These are phyloP conservation scores for Zosterops pallidus DNA, from an alignment of 2,113 vertebrate species.

Conservation along the genomic window DNA sequence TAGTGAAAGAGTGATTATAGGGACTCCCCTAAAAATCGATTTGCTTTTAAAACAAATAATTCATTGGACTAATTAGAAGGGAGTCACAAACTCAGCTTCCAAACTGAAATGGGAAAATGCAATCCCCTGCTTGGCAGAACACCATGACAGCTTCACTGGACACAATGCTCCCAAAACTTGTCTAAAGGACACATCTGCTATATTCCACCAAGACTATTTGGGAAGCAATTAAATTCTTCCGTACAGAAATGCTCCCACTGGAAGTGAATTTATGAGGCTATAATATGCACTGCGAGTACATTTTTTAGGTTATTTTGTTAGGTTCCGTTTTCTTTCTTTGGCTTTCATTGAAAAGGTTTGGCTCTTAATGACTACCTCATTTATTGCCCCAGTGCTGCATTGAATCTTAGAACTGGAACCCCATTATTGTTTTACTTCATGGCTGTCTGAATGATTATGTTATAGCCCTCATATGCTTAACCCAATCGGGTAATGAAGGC, in stretches of 20 bases:
- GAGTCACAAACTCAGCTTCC: not conserved
- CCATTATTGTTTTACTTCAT: not conserved
- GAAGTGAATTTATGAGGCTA: not conserved
- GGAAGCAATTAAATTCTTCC: slow-evolving; percentile 29
- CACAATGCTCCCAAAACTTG: not conserved
- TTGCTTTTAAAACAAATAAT: not conserved
- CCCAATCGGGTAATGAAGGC: slow-evolving; percentile 16
- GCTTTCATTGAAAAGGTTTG: not conserved
- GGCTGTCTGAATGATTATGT: slow-evolving; percentile 37
- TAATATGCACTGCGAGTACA: not conserved
- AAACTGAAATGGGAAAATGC: not conserved
- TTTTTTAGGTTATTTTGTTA: not conserved
- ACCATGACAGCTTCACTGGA: not conserved
- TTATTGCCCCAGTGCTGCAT: not conserved
- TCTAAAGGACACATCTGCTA: not conserved
- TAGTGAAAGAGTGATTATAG: not conserved
- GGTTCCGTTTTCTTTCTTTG: slow-evolving; percentile 5
- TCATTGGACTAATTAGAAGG: not conserved
- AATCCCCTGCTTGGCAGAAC: not conserved
- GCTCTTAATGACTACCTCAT: slow-evolving; percentile 15
- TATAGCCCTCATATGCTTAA: not conserved
- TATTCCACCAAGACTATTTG: not conserved
- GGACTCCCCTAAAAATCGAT: not conserved
- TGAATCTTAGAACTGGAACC: not conserved
- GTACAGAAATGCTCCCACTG: not conserved